Evolutionary conservation across 2,888 invertebrate genomes (phyloP), one percentile per base, ranked within the genome.

Genomic region (Strigamia crassipes): DNA sequence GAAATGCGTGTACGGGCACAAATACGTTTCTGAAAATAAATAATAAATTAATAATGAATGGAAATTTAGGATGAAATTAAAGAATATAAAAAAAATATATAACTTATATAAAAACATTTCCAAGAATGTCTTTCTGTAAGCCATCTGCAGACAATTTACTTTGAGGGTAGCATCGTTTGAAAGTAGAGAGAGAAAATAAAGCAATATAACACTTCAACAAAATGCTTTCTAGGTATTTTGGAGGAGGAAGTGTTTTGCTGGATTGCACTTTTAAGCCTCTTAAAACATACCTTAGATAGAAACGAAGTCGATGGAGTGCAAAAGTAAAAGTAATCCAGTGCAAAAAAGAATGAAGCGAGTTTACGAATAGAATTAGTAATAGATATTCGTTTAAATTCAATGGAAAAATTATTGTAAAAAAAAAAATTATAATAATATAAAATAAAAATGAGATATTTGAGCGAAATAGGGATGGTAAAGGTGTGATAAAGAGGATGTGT

Each of bases 1-100:
- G 84, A 88, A 87, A 85, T 89, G 89, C 0, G 88, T 88, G 18
- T 84, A 84, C 0, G 88, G 89, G 84, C 89, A 90, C 18, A 85
- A 84, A 84, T 87, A 89, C 0, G 88, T 87, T 83, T 89, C 89
- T 87, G 85, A 13, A 79, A 80, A 56, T 21, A 56, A 38, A 51
- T 1, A 6, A 9, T 6, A 18, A 46, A 46, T 27, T 2, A 2
- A n/a, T 56, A 21, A 56, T 21, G n/a, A n/a, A n/a, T n/a, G n/a
- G n/a, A n/a, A n/a, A n/a, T n/a, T n/a, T n/a, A 18, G 51, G 9
- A 18, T 15, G 6, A 56, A 56, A 56, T 56, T n/a, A n/a, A 56
- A 46, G 56, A 56, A 27, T 27, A 27, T 27, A 56, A 5, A 56
- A 5, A 2, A 9, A 56, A 56, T n/a, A n/a, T n/a, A n/a, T n/a